Conservation (phyloP, 2,797 vertebrate species). For the Acanthurus lineatus region DNA sequence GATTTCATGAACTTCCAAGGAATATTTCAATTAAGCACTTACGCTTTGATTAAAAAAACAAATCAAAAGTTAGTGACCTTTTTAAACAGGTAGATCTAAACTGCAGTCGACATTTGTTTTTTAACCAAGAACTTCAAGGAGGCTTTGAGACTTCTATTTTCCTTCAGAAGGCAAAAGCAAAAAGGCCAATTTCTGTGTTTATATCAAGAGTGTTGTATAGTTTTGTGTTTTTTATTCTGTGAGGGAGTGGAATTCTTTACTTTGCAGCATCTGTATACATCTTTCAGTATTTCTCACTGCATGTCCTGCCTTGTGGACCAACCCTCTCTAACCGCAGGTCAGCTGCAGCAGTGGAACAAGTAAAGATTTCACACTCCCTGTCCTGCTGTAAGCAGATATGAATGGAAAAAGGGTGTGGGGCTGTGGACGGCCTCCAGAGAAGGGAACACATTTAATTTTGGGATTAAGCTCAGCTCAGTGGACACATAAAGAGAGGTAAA, state of each 20-base stretch:
- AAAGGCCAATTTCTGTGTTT: background rate
- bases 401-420: slow-evolving; percentile 46
- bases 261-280: background rate
- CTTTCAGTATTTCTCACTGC: slow-evolving; percentile 28
- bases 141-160: slow-evolving; percentile 2
- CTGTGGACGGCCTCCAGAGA: slow-evolving; percentile 28
- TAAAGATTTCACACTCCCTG: slow-evolving; percentile 63
- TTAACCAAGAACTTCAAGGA: background rate
- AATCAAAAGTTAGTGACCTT: background rate
- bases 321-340: slow-evolving; percentile 35
- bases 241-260: background rate
- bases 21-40: background rate
- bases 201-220: background rate
- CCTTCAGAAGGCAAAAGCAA: slow-evolving; percentile 2
- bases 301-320: slow-evolving; percentile 14
- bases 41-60: background rate
- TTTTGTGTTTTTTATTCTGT: background rate
- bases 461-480: slow-evolving; percentile 26
- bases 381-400: slow-evolving; percentile 62
- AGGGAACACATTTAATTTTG: slow-evolving; percentile 32
- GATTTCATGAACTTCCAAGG: slow-evolving; percentile 5
- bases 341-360: slow-evolving; percentile 60
- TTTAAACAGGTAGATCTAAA: background rate
- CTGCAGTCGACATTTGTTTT: background rate
- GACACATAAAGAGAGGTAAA: slow-evolving; percentile 26